These are phyloP conservation scores for Spilogale gracilis DNA, from an alignment of 2,113 vertebrate genomes.

Conservation along the genomic window DNA sequence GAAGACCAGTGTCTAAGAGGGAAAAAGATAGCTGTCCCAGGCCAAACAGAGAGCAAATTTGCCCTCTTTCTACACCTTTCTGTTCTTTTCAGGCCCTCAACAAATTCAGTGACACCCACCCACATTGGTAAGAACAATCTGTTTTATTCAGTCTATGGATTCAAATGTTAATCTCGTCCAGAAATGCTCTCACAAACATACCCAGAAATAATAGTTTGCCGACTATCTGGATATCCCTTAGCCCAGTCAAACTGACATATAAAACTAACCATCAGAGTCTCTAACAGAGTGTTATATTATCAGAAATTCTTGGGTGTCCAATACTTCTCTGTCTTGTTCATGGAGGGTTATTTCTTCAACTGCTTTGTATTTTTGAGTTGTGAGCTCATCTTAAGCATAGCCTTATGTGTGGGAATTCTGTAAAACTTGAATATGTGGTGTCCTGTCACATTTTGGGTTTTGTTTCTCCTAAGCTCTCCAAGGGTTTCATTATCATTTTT, in stretches of 20 bases:
- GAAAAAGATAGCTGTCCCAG: background rate
- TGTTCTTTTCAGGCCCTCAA: background rate
- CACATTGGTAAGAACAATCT: background rate
- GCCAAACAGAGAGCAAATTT: background rate
- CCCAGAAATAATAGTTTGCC: background rate
- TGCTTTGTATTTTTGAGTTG: constrained; percentile 54
- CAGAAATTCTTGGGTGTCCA: constrained; percentile 14
- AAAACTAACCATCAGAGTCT: constrained; percentile 21
- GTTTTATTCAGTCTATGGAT: background rate
- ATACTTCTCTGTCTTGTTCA: constrained; percentile 21
- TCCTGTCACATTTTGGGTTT: background rate
- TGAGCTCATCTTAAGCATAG: constrained; percentile 3
- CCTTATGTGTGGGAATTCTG: constrained; percentile 42
- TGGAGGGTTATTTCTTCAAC: constrained; percentile 50
- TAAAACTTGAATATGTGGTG: background rate
- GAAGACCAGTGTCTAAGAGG: background rate
- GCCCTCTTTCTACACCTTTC: background rate
- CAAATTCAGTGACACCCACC: background rate
- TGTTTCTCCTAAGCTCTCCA: constrained; percentile 12
- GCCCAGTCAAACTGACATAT: background rate
- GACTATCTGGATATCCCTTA: background rate
- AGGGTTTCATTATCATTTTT: constrained; percentile 23
- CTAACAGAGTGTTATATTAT: constrained; percentile 34
- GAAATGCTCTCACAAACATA: background rate
- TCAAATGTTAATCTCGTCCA: background rate